These are phyloP conservation scores for Torymus texanus DNA, from an alignment of 2,888 invertebrate species.

Conservation along the genomic window DNA sequence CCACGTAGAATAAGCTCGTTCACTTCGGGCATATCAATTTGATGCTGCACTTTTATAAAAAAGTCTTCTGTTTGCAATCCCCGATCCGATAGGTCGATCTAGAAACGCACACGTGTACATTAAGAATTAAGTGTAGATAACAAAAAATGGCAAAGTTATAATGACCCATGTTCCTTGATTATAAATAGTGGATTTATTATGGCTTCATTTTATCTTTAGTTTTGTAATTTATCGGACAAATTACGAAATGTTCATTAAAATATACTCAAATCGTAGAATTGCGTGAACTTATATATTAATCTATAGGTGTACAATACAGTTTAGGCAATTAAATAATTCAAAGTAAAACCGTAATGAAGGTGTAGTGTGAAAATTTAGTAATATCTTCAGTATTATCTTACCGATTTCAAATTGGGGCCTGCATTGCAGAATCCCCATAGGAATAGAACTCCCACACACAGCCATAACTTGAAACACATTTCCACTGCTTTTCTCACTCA, in stretches of 20 bases:
- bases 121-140: background rate
- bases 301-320: too few relatives aligned
- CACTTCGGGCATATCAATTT: slow-evolving; percentile 64
- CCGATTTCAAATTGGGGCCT: slow-evolving; percentile 25
- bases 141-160: slow-evolving; percentile 2
- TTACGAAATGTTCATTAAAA: slow-evolving; percentile 24
- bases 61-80: slow-evolving; percentile 69
- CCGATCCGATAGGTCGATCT: slow-evolving; percentile 68
- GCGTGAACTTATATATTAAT: too few relatives aligned
- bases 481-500: slow-evolving; percentile 8
- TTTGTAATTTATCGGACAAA: slow-evolving; percentile 15
- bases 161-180: background rate
- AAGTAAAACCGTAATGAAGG: background rate
- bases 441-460: slow-evolving; percentile 21
- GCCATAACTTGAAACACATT: slow-evolving; percentile 32
- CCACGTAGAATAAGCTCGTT: slow-evolving; percentile 68
- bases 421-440: slow-evolving; percentile 18
- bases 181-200: background rate
- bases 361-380: background rate
- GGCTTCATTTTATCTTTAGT: slow-evolving; percentile 3
- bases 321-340: background rate
- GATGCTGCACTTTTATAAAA: slow-evolving; percentile 65
- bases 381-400: slow-evolving; percentile 3
- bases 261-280: background rate
- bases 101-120: slow-evolving; percentile 46